phyloP scores from a whole-genome alignment of 2,888 invertebrate species.

The Drosophila nr. medialis region DNA sequence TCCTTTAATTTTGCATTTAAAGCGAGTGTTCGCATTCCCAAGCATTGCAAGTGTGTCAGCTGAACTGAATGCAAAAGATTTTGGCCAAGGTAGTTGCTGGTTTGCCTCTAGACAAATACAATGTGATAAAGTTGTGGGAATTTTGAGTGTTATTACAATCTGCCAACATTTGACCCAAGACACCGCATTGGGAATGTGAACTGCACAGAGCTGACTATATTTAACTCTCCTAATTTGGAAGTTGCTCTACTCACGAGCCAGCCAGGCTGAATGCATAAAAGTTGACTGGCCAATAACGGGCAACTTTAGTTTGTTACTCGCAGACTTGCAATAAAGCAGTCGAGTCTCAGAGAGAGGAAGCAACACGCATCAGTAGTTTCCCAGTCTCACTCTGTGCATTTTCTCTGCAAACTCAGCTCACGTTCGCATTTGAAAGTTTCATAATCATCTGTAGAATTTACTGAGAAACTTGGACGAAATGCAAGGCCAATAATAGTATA shows the following conservation, averaged over 20 bases:
- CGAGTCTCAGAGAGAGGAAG: neutral
- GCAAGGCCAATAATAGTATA: slow-evolving; percentile 27
- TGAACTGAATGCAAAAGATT: slow-evolving; percentile 21
- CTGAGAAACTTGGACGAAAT: slow-evolving; percentile 49
- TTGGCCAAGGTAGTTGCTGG: slow-evolving; percentile 13
- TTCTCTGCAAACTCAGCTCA: slow-evolving; percentile 37
- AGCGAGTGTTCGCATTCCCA: neutral
- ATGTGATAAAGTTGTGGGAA: slow-evolving; percentile 35
- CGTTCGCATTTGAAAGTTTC: slow-evolving; percentile 63
- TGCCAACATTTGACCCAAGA: slow-evolving; percentile 28
- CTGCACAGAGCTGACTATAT: slow-evolving; percentile 24
- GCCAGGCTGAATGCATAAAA: slow-evolving; percentile 26
- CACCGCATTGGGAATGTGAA: slow-evolving; percentile 26
- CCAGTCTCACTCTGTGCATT: neutral
- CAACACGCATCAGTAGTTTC: slow-evolving; percentile 23
- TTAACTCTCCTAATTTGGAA: slow-evolving; percentile 42
- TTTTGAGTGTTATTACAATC: slow-evolving; percentile 2
- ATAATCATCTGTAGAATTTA: slow-evolving; percentile 59
- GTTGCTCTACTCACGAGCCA: slow-evolving; percentile 17
- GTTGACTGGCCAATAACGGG: slow-evolving; percentile 30
- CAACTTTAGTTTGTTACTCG: slow-evolving; percentile 8
- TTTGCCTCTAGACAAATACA: slow-evolving; percentile 19
- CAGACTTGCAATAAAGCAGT: slow-evolving; percentile 42
- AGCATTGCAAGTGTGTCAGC: slow-evolving; percentile 17
- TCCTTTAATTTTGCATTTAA: slow-evolving; percentile 22